Evolutionary conservation across 2,113 vertebrate species (phyloP).

Genomic region (Cygnus atratus): DNA sequence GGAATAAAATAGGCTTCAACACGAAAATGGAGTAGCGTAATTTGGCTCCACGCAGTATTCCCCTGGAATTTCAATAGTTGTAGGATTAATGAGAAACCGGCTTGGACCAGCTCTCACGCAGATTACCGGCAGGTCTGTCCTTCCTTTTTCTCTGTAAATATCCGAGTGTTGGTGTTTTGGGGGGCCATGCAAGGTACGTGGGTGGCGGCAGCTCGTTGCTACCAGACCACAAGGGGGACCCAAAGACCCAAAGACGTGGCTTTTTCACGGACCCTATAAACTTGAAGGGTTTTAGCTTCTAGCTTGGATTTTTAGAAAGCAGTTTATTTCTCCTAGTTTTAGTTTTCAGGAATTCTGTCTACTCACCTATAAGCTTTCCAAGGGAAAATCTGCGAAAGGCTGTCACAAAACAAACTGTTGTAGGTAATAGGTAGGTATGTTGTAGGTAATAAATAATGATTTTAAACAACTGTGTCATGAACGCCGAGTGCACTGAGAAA

Average conservation of each 20-base stretch:
- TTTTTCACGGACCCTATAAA: neutral
- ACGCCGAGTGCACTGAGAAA: neutral
- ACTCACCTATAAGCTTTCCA: neutral
- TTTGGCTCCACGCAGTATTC: neutral
- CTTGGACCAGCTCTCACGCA: accelerated
- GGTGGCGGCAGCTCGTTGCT: neutral
- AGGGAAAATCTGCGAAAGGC: neutral
- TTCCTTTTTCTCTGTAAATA: neutral
- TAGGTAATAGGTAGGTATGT: neutral
- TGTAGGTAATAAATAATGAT: neutral
- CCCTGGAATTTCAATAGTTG: neutral
- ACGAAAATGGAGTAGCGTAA: neutral
- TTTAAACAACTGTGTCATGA: neutral
- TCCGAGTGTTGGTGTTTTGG: accelerated
- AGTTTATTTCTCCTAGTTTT: neutral
- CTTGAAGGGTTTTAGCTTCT: neutral
- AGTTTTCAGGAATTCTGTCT: neutral
- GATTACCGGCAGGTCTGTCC: neutral
- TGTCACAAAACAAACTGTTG: neutral
- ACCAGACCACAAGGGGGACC: constrained; percentile 67
- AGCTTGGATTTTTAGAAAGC: neutral
- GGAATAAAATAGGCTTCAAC: neutral
- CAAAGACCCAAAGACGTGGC: neutral
- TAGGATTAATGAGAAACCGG: neutral
- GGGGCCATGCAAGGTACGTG: neutral